phyloP scores from a whole-genome alignment of 1,140 invertebrate species.

The Nasonia vitripennis region DNA sequence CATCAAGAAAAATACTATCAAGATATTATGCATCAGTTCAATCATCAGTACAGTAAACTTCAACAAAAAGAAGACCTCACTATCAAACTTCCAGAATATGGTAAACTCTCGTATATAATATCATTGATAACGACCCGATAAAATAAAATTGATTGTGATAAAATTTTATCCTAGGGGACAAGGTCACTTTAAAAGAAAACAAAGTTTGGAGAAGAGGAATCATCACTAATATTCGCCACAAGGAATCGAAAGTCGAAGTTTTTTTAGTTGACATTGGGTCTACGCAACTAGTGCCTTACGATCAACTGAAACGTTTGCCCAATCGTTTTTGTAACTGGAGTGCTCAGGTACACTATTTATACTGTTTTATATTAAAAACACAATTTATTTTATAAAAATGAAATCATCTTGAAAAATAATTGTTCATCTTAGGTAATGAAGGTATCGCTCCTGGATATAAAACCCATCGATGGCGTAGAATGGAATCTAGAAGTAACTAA shows the following conservation, averaged over 20 bases:
- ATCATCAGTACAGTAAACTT: constrained; percentile 46
- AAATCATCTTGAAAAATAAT: neutral
- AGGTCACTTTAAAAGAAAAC: constrained; percentile 68
- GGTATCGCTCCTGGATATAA: constrained; percentile 63
- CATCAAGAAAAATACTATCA: constrained; percentile 11
- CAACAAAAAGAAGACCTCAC: neutral
- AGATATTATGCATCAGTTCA: constrained; percentile 33
- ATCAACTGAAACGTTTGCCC: constrained; percentile 63
- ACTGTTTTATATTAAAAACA: constrained; percentile 11
- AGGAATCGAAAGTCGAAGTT: constrained; percentile 67
- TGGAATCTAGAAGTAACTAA: constrained; percentile 56
- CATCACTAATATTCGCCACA: constrained; percentile 64
- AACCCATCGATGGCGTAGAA: constrained; percentile 45
- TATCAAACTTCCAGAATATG: constrained; percentile 30
- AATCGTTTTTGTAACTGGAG: constrained; percentile 51
- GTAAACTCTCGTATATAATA: neutral
- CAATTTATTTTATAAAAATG: neutral
- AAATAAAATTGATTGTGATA: constrained; percentile 2
- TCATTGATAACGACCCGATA: neutral
- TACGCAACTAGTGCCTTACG: constrained; percentile 59
- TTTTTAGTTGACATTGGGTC: constrained; percentile 75
- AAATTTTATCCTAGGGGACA: constrained; percentile 68
- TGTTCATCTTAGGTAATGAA: constrained; percentile 65
- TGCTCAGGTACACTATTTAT: constrained; percentile 62
- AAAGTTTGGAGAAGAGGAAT: constrained; percentile 71